phyloP scores from a whole-genome alignment of 1,140 invertebrate genomes.

The Lordiphosa clarofinis region DNA sequence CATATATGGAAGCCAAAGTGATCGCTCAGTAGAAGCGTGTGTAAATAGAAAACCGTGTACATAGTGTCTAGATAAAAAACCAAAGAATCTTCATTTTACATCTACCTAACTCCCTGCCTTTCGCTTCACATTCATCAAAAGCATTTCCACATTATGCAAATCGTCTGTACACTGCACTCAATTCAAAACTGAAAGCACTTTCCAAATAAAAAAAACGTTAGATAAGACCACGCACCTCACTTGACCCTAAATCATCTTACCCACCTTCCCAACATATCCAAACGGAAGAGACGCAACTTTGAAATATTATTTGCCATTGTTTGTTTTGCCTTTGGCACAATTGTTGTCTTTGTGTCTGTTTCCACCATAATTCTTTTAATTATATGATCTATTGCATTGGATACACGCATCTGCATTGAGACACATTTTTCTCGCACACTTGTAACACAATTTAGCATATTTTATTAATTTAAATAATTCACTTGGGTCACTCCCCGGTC shows the following conservation, averaged over 20 bases:
- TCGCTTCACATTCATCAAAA: constrained; percentile 43
- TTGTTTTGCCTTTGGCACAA: constrained; percentile 35
- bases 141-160: constrained; percentile 65
- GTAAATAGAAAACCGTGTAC: too few relatives aligned
- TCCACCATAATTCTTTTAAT: constrained; percentile 77
- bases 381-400: constrained; percentile 73
- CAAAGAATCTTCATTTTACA: too few relatives aligned
- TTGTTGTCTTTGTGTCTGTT: constrained; percentile 51
- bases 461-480: constrained; percentile 78
- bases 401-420: constrained; percentile 23
- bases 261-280: constrained; percentile 7
- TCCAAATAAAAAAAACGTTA: constrained; percentile 35
- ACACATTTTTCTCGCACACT: constrained; percentile 66
- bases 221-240: constrained; percentile 35
- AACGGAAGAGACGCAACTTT: constrained; percentile 50
- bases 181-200: constrained; percentile 48
- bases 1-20: too few relatives aligned
- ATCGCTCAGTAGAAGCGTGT: too few relatives aligned
- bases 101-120: constrained; percentile 11
- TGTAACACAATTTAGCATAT: constrained; percentile 78
- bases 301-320: constrained; percentile 73
- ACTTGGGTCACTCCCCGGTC: constrained; percentile 40
- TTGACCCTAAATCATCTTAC: constrained; percentile 59
- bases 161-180: constrained; percentile 30
- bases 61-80: too few relatives aligned